Evolutionary conservation across 2,113 vertebrate genomes (phyloP).

Genomic region (Saguinus imperator): DNA sequence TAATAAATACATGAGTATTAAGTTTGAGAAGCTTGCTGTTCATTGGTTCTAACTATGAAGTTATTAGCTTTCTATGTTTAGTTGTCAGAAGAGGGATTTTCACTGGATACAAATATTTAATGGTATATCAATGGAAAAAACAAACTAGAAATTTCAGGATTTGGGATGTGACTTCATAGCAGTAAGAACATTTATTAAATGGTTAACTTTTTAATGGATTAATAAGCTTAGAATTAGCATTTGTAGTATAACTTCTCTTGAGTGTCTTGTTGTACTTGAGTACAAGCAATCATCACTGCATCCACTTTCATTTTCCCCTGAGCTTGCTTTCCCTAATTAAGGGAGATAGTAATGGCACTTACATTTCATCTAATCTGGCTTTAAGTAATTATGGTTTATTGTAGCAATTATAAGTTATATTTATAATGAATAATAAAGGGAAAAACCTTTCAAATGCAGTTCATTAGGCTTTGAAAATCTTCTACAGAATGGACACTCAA

Average conservation of each 20-base stretch:
- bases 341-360: slow-evolving; percentile 54
- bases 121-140: background rate
- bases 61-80: background rate
- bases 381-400: slow-evolving; percentile 70
- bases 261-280: slow-evolving; percentile 42
- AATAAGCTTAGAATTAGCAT: background rate
- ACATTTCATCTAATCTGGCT: slow-evolving; percentile 61
- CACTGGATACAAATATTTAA: background rate
- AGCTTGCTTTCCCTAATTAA: slow-evolving; percentile 70
- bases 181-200: background rate
- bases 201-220: slow-evolving; percentile 5
- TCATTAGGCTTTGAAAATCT: slow-evolving; percentile 52
- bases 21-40: background rate
- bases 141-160: background rate
- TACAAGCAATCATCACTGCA: slow-evolving; percentile 12
- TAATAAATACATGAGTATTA: background rate
- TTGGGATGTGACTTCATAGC: background rate
- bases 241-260: background rate
- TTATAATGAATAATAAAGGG: slow-evolving; percentile 61
- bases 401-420: slow-evolving; percentile 64
- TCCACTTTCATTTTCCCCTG: slow-evolving; percentile 51
- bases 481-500: background rate
- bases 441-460: slow-evolving; percentile 50
- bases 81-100: slow-evolving; percentile 27
- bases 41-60: background rate